Base-by-base conservation (phyloP, 2,797 vertebrate species). In the Sphenodon punctatus region DNA sequence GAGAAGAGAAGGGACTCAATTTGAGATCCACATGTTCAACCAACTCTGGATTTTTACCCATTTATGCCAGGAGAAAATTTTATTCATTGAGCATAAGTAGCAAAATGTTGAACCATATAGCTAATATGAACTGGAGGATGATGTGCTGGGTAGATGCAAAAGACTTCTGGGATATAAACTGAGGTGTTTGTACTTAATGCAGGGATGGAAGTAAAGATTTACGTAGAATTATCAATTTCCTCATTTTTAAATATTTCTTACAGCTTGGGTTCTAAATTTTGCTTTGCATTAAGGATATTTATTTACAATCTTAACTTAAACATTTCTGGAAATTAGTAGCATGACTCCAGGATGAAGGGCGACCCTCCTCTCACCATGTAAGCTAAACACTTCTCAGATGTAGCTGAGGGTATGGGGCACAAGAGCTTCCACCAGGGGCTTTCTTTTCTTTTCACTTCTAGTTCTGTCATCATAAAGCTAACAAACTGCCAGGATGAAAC, bases 401-500 rank as follows among this genome's bases (percentile, higher is more conserved):
- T 6, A 2, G 3, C 36, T 41, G 39, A 55, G 14, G 20, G n/a
- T n/a, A 60, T 25, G 1, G 1, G 22, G 8, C 2, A 15, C 30
- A 56, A 34, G 30, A 17, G 5, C 22, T 65, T 30, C 42, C 38
- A 6, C 30, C 8, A 30, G 43, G 5, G 11, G 2, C 13, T 78
- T 63, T 68, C 65, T 45, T 19, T 83, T 53, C 45, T 49, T 72
- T 34, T 23, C 41, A 55, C n/a, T n/a, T 41, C 30, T 22, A 64
- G 42, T 19, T 64, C 42, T 10, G 13, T 46, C 65, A 23, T 58
- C 72, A 78, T 36, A 49, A 82, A 85, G 80, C 73, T 55, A 78
- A 84, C 76, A 39, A 80, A 16, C 75, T 88, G 80, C 76, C 61
- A 63, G 38, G 70, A 27, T 58, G 85, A 88, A 88, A 61, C 9